phyloP scores from a whole-genome alignment of 2,113 vertebrate species.

The Macroglossus sobrinus region DNA sequence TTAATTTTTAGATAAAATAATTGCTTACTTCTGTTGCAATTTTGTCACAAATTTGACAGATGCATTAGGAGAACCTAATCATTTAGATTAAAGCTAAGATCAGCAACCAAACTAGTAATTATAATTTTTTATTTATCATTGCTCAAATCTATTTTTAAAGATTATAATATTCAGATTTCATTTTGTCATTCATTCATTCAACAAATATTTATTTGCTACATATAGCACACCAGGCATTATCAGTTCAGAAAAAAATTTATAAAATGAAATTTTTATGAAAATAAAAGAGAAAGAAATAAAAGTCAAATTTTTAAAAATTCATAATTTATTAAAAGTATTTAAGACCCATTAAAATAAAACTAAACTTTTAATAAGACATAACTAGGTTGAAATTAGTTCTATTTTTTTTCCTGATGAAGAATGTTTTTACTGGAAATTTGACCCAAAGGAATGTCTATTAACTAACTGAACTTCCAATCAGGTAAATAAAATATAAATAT shows the following conservation, averaged over 20 bases:
- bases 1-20: neutral
- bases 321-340: neutral
- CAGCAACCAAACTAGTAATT: neutral
- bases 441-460: neutral
- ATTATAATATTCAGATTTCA: neutral
- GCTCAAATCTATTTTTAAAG: neutral
- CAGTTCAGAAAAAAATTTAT: neutral
- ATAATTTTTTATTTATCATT: neutral
- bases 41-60: neutral
- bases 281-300: neutral
- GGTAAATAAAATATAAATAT: neutral
- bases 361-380: neutral
- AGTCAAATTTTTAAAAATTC: neutral
- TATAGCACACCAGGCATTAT: neutral
- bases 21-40: neutral
- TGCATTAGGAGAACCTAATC: neutral
- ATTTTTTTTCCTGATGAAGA: neutral
- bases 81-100: neutral
- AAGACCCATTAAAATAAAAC: neutral
- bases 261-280: neutral
- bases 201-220: neutral
- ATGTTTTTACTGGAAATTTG: neutral
- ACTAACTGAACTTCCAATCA: neutral
- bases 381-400: neutral
- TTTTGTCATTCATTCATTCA: neutral